phyloP scores from a whole-genome alignment of 2,888 invertebrate species.

The Mimumesa dahlbomi region DNA sequence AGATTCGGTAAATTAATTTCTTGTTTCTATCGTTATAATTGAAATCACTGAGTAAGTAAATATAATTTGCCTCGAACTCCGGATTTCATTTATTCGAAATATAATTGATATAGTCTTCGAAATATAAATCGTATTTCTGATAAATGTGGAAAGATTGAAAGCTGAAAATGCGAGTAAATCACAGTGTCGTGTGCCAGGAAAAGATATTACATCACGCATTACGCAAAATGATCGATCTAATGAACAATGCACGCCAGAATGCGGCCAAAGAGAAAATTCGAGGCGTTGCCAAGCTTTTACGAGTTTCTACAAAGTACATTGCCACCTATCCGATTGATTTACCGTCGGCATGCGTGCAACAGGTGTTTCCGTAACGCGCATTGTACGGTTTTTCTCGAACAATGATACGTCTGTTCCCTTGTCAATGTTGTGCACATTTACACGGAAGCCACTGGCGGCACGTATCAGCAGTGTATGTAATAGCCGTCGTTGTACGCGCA shows the following conservation, averaged over 20 bases:
- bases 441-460: not conserved
- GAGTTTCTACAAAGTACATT: conserved; percentile 24
- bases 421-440: not conserved
- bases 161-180: no score
- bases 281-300: conserved; percentile 33
- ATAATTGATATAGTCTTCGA: no score
- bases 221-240: conserved; percentile 12
- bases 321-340: conserved; percentile 43
- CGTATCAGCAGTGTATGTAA: no score
- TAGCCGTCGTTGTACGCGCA: no score
- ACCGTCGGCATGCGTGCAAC: conserved; percentile 36
- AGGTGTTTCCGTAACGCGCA: conserved; percentile 28
- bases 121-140: no score
- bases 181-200: no score
- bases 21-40: no score
- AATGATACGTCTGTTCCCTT: conserved; percentile 12
- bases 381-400: conserved; percentile 21
- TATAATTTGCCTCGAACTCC: no score
- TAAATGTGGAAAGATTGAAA: no score
- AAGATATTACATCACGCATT: not conserved
- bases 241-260: not conserved
- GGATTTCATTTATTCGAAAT: no score
- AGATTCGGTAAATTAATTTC: no score
- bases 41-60: no score
- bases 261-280: conserved; percentile 9